phyloP scores from a whole-genome alignment of 1,140 invertebrate genomes.

The Mycetomoellerius zeteki region DNA sequence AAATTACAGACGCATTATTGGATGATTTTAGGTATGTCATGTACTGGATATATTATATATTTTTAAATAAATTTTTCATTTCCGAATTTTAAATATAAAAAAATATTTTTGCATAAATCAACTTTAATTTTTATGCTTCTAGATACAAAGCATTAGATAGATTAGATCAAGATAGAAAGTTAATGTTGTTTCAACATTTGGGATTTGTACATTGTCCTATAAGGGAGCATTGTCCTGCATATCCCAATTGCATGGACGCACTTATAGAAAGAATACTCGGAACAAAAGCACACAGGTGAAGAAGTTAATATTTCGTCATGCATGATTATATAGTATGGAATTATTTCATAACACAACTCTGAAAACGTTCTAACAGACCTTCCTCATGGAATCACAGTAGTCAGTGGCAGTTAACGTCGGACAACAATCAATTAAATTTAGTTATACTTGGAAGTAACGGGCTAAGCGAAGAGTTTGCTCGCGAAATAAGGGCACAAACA shows the following conservation, averaged over 20 bases:
- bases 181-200: conserved; percentile 97
- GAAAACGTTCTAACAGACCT: conserved; percentile 85
- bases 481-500: conserved; percentile 92
- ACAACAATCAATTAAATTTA: conserved; percentile 92
- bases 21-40: conserved; percentile 94
- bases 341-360: conserved; percentile 44
- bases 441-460: conserved; percentile 93
- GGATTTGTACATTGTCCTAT: conserved; percentile 98
- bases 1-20: conserved; percentile 96
- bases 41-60: conserved; percentile 18
- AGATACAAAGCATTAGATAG: conserved; percentile 97
- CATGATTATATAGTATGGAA: background rate
- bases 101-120: background rate
- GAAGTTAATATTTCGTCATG: background rate
- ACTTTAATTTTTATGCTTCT: conserved; percentile 35
- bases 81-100: background rate
- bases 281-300: conserved; percentile 90
- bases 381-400: conserved; percentile 91
- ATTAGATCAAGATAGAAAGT: conserved; percentile 96
- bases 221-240: conserved; percentile 96
- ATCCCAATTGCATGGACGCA: conserved; percentile 95
- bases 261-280: conserved; percentile 93
- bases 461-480: conserved; percentile 92
- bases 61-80: background rate
- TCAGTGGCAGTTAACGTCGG: conserved; percentile 89